phyloP scores from a whole-genome alignment of 2,113 vertebrate species.

The Cephalopholis sonnerati region DNA sequence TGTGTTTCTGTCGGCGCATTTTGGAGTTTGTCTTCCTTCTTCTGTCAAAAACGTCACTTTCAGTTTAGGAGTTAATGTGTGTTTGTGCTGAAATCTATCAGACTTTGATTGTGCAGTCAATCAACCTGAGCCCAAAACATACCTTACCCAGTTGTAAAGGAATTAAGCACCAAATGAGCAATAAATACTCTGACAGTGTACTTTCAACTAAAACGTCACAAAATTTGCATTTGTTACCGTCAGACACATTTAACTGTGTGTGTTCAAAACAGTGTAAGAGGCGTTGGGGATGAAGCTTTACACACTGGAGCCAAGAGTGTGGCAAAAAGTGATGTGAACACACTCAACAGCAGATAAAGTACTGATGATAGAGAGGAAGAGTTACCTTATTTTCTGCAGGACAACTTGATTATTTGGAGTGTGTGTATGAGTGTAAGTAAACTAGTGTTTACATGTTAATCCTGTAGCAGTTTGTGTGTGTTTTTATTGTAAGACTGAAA shows the following conservation, averaged over 20 bases:
- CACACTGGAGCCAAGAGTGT: neutral
- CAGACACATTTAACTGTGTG: neutral
- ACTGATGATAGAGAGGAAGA: too few species aligned
- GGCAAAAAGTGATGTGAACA: neutral
- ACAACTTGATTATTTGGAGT: neutral
- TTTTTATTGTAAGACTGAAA: neutral
- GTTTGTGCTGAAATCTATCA: too few species aligned
- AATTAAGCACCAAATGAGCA: neutral
- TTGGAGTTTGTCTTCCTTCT: too few species aligned
- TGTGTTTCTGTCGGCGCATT: too few species aligned
- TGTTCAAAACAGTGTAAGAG: neutral
- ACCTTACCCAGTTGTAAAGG: too few species aligned
- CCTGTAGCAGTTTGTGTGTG: neutral
- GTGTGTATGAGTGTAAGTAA: neutral
- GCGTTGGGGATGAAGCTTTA: neutral
- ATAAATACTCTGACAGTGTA: neutral
- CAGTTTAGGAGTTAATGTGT: too few species aligned
- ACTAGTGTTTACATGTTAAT: too few species aligned
- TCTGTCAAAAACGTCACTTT: too few species aligned
- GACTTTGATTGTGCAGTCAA: too few species aligned
- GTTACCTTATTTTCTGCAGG: too few species aligned
- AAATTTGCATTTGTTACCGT: neutral
- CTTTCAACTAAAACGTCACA: neutral
- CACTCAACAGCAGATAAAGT: neutral
- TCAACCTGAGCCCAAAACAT: too few species aligned